Evolutionary conservation across 1,140 invertebrate genomes (phyloP).

Genomic region (Odontomachus brunneus): DNA sequence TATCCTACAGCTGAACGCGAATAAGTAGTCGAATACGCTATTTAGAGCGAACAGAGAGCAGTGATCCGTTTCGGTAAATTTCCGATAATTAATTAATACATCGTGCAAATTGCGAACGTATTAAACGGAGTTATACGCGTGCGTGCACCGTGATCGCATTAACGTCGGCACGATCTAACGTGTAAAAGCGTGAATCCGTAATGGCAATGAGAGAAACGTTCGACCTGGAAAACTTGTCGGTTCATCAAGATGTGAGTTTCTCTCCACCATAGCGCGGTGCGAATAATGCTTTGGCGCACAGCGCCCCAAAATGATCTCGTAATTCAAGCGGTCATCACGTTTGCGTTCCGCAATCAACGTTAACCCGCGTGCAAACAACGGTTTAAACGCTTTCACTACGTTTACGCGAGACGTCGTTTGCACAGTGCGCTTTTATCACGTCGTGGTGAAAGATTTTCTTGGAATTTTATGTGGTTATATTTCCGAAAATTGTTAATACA

Average conservation of each 20-base stretch:
- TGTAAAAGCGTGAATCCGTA: slow-evolving; percentile 1
- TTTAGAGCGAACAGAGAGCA: slow-evolving; percentile 1
- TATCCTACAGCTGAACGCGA: too few species aligned
- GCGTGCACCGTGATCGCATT: background rate
- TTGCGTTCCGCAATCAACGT: slow-evolving; percentile 37
- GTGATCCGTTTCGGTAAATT: slow-evolving; percentile 11
- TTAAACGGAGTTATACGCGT: slow-evolving; percentile 33
- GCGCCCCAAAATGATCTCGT: background rate
- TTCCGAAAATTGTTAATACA: too few species aligned
- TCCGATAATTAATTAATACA: slow-evolving; percentile 48
- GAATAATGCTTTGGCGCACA: slow-evolving; percentile 6
- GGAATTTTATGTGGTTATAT: too few species aligned
- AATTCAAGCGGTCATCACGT: slow-evolving; percentile 25
- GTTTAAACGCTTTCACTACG: slow-evolving; percentile 2
- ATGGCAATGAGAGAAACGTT: background rate
- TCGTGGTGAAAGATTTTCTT: background rate
- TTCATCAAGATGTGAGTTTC: slow-evolving; percentile 23
- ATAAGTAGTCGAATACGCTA: background rate
- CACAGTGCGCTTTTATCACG: slow-evolving; percentile 18
- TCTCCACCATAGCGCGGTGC: background rate
- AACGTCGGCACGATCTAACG: slow-evolving; percentile 23
- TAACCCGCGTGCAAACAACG: slow-evolving; percentile 25
- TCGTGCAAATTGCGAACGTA: slow-evolving; percentile 24
- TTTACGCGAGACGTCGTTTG: background rate
- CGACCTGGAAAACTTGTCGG: background rate